Evolutionary conservation across 2,113 vertebrate genomes (phyloP).

Genomic region (Scatophagus argus): DNA sequence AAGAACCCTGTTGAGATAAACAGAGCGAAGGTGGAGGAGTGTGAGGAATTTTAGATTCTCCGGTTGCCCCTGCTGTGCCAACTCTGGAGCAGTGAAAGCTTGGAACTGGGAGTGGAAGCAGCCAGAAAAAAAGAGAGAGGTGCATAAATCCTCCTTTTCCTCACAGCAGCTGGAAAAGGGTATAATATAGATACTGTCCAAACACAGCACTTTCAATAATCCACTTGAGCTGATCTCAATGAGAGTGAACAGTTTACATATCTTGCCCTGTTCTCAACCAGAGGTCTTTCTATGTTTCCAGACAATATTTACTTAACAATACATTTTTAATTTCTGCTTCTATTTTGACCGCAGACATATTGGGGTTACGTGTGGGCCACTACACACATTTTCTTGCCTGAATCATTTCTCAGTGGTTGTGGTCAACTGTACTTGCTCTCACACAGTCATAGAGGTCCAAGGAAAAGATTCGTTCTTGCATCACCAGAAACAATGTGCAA

Average conservation of each 20-base stretch:
- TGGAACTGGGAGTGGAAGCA: conserved; percentile 42
- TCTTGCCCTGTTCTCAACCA: conserved; percentile 28
- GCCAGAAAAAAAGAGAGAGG: conserved; percentile 27
- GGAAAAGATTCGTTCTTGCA: neutral
- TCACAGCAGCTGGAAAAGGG: conserved; percentile 41
- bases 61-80: conserved; percentile 40
- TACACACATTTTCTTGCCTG: neutral
- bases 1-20: conserved; percentile 42
- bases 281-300: conserved; percentile 5
- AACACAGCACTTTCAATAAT: conserved; percentile 57
- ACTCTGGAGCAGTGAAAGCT: conserved; percentile 43
- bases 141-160: conserved; percentile 56
- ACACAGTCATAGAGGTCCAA: neutral
- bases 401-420: neutral
- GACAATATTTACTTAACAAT: neutral
- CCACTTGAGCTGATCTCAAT: conserved; percentile 43
- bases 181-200: conserved; percentile 48
- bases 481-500: neutral
- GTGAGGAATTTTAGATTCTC: conserved; percentile 45
- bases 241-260: conserved; percentile 31
- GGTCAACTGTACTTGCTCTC: neutral
- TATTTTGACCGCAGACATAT: neutral
- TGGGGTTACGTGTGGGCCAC: neutral
- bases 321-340: neutral
- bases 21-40: conserved; percentile 37